phyloP scores from a whole-genome alignment of 1,140 invertebrate species.

The Spodoptera litura region DNA sequence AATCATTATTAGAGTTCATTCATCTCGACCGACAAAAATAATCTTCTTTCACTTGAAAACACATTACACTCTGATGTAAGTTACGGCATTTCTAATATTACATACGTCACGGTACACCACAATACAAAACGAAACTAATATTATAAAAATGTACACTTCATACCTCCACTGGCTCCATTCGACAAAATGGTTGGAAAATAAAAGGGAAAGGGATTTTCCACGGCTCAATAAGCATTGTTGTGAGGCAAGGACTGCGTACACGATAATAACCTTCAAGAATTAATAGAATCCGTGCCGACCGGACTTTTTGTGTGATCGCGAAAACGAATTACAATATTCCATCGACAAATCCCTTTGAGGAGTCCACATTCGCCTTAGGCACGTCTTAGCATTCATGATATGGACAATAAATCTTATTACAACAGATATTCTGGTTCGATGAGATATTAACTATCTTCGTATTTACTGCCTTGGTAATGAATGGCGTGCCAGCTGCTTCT shows the following conservation, averaged over 20 bases:
- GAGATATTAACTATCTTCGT: background rate
- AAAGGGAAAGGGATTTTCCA: background rate
- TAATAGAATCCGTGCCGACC: conserved; percentile 34
- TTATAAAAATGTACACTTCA: background rate
- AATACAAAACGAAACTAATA: background rate
- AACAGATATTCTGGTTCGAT: background rate
- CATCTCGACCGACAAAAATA: no score
- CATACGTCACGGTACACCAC: no score
- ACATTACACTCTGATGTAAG: no score
- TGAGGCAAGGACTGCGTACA: conserved; percentile 24
- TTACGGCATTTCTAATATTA: no score
- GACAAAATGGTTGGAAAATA: background rate
- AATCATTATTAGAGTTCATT: background rate
- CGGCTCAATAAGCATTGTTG: conserved; percentile 21
- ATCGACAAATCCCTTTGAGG: background rate
- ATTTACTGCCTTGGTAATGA: background rate
- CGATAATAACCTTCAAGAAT: conserved; percentile 19
- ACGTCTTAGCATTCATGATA: background rate
- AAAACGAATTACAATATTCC: conserved; percentile 13
- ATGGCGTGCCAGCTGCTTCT: conserved; percentile 21
- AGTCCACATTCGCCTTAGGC: conserved; percentile 6
- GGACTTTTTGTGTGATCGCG: conserved; percentile 27
- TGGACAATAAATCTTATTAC: background rate
- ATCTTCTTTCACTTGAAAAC: no score
- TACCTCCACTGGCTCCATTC: background rate